Percentiles rank a stretch among this genome's conserved stretches.
Evolutionary conservation across 1,140 invertebrate species (phyloP).

Genomic region (Diabrotica virgifera): DNA sequence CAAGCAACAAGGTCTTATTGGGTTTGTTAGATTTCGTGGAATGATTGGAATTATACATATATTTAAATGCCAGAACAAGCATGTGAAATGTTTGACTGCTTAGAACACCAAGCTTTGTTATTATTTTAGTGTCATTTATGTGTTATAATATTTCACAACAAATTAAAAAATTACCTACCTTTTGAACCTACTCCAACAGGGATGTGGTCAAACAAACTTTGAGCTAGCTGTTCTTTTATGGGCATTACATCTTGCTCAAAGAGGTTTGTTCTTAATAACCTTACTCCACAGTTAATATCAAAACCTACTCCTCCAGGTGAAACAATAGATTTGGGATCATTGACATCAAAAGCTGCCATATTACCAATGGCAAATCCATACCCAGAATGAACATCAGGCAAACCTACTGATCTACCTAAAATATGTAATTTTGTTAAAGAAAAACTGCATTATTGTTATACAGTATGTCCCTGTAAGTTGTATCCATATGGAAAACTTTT

Average conservation of each 20-base stretch:
- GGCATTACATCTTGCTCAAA: slow-evolving; percentile 92
- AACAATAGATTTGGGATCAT: slow-evolving; percentile 89
- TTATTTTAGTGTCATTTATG: too few species aligned
- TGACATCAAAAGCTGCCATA: slow-evolving; percentile 98
- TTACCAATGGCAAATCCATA: slow-evolving; percentile 99
- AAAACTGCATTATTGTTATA: not conserved
- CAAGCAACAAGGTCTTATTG: too few species aligned
- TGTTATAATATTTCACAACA: too few species aligned
- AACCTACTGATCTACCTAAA: slow-evolving; percentile 65
- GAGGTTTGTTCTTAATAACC: slow-evolving; percentile 90
- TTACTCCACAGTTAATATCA: slow-evolving; percentile 35
- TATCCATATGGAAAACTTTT: too few species aligned
- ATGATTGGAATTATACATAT: too few species aligned
- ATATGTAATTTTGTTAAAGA: not conserved
- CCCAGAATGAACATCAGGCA: slow-evolving; percentile 98
- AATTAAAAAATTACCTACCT: slow-evolving; percentile 47
- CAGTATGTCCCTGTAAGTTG: too few species aligned
- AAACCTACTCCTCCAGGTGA: slow-evolving; percentile 69
- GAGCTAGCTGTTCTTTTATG: slow-evolving; percentile 95
- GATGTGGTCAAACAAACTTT: slow-evolving; percentile 99
- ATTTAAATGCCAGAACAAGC: too few species aligned
- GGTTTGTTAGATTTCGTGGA: too few species aligned
- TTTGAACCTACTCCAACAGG: slow-evolving; percentile 98
- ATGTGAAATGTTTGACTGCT: too few species aligned
- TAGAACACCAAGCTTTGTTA: too few species aligned